A percentile compares a stretch with the other conserved stretches of the same genome.
These are phyloP conservation scores for Drosophila flavopinicola DNA, from an alignment of 2,888 invertebrate genomes.

Conservation along the genomic window DNA sequence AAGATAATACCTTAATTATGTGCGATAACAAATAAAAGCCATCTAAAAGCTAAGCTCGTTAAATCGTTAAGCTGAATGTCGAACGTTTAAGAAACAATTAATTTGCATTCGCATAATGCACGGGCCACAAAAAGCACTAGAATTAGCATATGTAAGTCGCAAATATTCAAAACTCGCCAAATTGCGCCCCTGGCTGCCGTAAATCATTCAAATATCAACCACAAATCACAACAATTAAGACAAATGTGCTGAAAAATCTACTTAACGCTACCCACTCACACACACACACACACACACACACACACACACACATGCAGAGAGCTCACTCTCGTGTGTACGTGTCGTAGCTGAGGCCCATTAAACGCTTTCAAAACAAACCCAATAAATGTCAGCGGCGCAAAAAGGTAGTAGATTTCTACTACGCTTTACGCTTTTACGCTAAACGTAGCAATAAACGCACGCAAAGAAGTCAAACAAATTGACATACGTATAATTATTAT, in stretches of 20 bases:
- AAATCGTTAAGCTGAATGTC: slow-evolving; percentile 25
- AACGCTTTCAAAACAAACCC: slow-evolving; percentile 80
- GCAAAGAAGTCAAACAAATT: slow-evolving; percentile 82
- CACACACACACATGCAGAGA: too few species aligned
- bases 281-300: slow-evolving; percentile 15
- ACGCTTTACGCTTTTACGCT: slow-evolving; percentile 39
- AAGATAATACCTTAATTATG: slow-evolving; percentile 15
- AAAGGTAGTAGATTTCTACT: slow-evolving; percentile 61
- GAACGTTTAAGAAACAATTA: slow-evolving; percentile 70
- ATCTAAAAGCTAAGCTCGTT: neutral
- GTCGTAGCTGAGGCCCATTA: slow-evolving; percentile 45
- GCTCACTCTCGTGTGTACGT: slow-evolving; percentile 2
- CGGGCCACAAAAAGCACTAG: slow-evolving; percentile 18
- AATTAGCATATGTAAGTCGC: slow-evolving; percentile 54
- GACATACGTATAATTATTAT: slow-evolving; percentile 83
- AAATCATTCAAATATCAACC: slow-evolving; percentile 81
- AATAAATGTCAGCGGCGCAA: slow-evolving; percentile 72
- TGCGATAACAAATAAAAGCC: slow-evolving; percentile 1
- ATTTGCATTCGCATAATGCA: slow-evolving; percentile 58
- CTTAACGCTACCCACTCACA: slow-evolving; percentile 67
- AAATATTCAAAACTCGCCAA: slow-evolving; percentile 33
- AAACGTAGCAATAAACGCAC: slow-evolving; percentile 60
- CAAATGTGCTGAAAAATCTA: slow-evolving; percentile 79
- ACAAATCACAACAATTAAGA: slow-evolving; percentile 79
- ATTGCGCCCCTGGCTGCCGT: slow-evolving; percentile 60